Base-by-base conservation (phyloP, 1,140 invertebrate species). In the Holcopasites calliopsidis region DNA sequence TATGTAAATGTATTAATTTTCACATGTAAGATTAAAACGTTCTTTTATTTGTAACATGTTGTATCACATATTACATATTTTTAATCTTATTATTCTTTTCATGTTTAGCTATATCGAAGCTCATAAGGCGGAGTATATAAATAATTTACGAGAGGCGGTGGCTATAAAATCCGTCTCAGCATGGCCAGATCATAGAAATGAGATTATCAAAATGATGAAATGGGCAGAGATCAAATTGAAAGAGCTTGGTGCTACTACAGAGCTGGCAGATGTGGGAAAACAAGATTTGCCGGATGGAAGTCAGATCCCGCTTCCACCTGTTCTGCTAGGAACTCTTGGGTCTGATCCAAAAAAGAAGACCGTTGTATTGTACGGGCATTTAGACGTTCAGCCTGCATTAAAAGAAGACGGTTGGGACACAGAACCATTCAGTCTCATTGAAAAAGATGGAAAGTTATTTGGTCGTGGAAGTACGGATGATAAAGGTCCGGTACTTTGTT, bases 111-210 rank as follows among this genome's bases (percentile, higher is more conserved):
- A 95, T 85, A 94, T 98, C 70, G 96, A 98, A 87, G 87, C 92
- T n/a, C 95, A 98, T 84, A 94, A 95, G 88, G 83, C 89, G 18
- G 92, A 94, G 35, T 99, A 96, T 88, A 96, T 99, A 76, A 90
- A 95, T 44, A 94, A 94, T 76, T 92, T 99, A 49, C 93, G 93
- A 72, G 96, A 98, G 87, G 97, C 95, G 33, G 98, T 99, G 40
- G 97, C 95, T 3, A 99, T 99, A 85, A 95, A 97, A 86, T 99
- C 98, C 44, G 97, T 99, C 8, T 99, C 98, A n/a, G 95, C 96
- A 88, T 97, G 95, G 95, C 94, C 95, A n/a, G 95, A 97, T 76
- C 93, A 94, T 50, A 92, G 98, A 58, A 88, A 91, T 44, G 97
- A 99, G 74, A 92, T 96, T 62, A 85, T 93, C 13, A 93, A 92